Evolutionary conservation across 2,113 vertebrate species (phyloP), one percentile per base, ranked within the genome.

Genomic region (Megalops atlanticus): DNA sequence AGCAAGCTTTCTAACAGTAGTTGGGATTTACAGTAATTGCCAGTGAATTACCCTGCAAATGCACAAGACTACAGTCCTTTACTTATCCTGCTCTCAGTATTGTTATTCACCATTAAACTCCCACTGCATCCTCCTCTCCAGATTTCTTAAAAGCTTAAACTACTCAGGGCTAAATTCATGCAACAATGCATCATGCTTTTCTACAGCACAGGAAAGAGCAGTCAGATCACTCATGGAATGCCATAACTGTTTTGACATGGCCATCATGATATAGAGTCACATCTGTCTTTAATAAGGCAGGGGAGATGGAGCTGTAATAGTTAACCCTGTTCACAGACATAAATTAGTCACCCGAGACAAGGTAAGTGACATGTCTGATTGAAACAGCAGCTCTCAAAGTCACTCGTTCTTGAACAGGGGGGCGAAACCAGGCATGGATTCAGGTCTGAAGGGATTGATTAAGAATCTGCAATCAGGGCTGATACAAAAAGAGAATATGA

Each of bases 81-180:
- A 84, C 83, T 85, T 85, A 78, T 80, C 83, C 73, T 79, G 77
- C 58, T 82, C 81, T 84, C 79, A 78, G 68, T 84, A 81, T 87
- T 91, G 89, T 92, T 89, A 86, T 81, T 91, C 89, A 85, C 87
- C 90, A 92, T 92, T 92, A 91, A 92, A 90, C 88, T 93, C 82
- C 72, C 77, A 43, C 84, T 80, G 64, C 78, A 72, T 86, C 84
- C 77, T 85, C 77, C 69, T 52, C 75, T 86, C 88, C 76, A 74
- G 82, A 87, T 87, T 88, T 83, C 86, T 88, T 90, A 88, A 91
- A 89, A 90, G 89, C 88, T 83, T 78, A 84, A 84, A 90, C 84
- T 80, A 89, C 93, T 84, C 3, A 11, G 36, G 92, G 91, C 87
- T 83, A 84, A 83, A 88, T 73, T 89, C 84, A 85, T 87, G 87